Evolutionary conservation across 2,888 invertebrate genomes (phyloP).

Genomic region (Norana najaformis): DNA sequence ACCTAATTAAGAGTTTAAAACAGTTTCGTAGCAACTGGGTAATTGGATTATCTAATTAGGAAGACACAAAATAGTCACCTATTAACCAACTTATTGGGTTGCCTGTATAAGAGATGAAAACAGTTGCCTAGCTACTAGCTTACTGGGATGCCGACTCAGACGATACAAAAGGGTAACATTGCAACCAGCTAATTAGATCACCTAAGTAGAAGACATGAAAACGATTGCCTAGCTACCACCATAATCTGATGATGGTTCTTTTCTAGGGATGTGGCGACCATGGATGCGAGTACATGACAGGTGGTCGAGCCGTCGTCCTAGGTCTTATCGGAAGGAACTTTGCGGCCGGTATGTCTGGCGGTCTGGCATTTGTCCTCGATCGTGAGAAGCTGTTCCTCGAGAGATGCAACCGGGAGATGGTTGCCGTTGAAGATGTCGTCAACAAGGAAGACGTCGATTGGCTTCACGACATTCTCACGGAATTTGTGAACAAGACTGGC

Average conservation of each 20-base stretch:
- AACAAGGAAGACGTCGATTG: slow-evolving; percentile 76
- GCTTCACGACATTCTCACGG: slow-evolving; percentile 77
- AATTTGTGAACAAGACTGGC: slow-evolving; percentile 85
- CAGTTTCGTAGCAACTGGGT: too few relatives aligned
- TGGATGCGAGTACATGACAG: slow-evolving; percentile 99
- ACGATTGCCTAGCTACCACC: not conserved
- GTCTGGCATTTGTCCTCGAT: slow-evolving; percentile 92
- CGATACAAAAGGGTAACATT: too few relatives aligned
- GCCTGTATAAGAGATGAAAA: too few relatives aligned
- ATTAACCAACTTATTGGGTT: too few relatives aligned
- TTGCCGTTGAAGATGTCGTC: slow-evolving; percentile 84
- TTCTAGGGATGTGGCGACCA: slow-evolving; percentile 90
- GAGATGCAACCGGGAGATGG: slow-evolving; percentile 88
- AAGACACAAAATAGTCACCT: too few relatives aligned
- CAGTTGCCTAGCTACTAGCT: too few relatives aligned
- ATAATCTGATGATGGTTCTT: not conserved
- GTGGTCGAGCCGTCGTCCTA: slow-evolving; percentile 84
- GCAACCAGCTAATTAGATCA: too few relatives aligned
- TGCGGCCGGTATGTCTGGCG: slow-evolving; percentile 98
- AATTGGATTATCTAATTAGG: too few relatives aligned
- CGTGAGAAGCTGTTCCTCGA: slow-evolving; percentile 60
- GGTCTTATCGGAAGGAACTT: slow-evolving; percentile 96
- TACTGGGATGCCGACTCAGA: too few relatives aligned
- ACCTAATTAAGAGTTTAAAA: too few relatives aligned
- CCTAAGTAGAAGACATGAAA: too few relatives aligned